These are phyloP conservation scores for Anser cygnoides DNA, from an alignment of 2,113 vertebrate genomes.

Conservation along the genomic window DNA sequence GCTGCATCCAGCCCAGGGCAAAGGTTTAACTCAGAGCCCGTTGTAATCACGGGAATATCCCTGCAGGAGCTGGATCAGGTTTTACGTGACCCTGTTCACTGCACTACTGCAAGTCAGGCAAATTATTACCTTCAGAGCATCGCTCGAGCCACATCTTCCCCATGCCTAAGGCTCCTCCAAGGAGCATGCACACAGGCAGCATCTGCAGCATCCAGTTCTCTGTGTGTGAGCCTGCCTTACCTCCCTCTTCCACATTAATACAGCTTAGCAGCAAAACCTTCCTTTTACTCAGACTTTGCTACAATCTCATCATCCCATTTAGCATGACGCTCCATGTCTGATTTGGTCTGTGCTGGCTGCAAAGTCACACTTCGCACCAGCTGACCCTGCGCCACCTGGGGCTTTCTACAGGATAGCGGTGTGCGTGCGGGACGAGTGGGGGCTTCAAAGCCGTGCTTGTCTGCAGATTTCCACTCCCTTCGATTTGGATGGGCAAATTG, in stretches of 20 bases:
- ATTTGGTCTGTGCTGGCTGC: neutral
- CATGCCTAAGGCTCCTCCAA: neutral
- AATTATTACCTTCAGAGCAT: neutral
- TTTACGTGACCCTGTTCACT: accelerated
- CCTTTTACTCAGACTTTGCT: neutral
- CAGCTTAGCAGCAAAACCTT: accelerated
- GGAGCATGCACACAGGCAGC: neutral
- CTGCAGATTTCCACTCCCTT: neutral
- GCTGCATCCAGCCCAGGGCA: accelerated
- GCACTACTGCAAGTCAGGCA: neutral
- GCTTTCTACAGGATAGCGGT: accelerated
- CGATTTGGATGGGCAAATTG: neutral
- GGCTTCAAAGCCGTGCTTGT: accelerated
- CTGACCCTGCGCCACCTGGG: accelerated
- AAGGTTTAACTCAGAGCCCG: neutral
- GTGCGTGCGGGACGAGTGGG: accelerated
- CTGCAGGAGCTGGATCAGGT: neutral
- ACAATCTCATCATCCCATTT: neutral
- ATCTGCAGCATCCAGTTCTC: neutral
- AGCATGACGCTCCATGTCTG: neutral
- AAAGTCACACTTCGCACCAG: neutral
- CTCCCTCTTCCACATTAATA: neutral
- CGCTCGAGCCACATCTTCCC: neutral
- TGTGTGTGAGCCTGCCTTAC: accelerated
- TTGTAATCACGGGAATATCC: accelerated